Evolutionary conservation across 2,888 invertebrate genomes (phyloP), one percentile per base, ranked within the genome.

Genomic region (Rotaria macrura): DNA sequence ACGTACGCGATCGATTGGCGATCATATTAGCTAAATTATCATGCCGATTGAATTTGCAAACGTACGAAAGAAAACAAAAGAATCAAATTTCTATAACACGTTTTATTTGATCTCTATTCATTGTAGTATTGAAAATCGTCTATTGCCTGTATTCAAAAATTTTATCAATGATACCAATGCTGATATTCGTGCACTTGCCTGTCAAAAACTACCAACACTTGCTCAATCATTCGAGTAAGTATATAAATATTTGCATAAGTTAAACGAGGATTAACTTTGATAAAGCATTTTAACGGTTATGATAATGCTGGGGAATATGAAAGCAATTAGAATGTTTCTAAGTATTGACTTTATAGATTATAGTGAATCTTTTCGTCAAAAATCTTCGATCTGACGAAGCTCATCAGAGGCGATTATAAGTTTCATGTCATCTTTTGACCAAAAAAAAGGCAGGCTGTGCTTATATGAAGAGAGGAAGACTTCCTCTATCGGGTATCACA

Each of bases 121-220:
- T 14, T n/a, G n/a, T 79, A 79, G 79, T 0, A 20, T 79, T 10
- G 79, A 79, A 79, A 79, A 79, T 79, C 79, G 79, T 43, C 6
- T 79, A 12, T n/a, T 79, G 43, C 79, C 79, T 43, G 79, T 79
- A 25, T 79, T 79, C 43, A 79, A 43, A 43, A 79, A 79, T 79
- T 79, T 79, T n/a, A 43, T 79, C 9, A 79, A 79, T n/a, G 79
- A 79, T 43, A 79, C 79, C 0, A 79, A 79, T 79, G 25, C 79
- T 43, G 79, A 79, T 43, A 79, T 79, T 79, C 40, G 79, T 43
- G 20, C 43, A 43, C n/a, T 79, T n/a, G 79, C 79, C 14, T 40
- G 43, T 43, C 43, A 43, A 34, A 43, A 79, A 43, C 7, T 79
- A 43, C 79, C 79, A 5, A 43, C 43, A 43, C 12, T 79, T 25